These are phyloP conservation scores for Buathra laborator DNA, from an alignment of 2,888 invertebrate genomes.

Conservation along the genomic window DNA sequence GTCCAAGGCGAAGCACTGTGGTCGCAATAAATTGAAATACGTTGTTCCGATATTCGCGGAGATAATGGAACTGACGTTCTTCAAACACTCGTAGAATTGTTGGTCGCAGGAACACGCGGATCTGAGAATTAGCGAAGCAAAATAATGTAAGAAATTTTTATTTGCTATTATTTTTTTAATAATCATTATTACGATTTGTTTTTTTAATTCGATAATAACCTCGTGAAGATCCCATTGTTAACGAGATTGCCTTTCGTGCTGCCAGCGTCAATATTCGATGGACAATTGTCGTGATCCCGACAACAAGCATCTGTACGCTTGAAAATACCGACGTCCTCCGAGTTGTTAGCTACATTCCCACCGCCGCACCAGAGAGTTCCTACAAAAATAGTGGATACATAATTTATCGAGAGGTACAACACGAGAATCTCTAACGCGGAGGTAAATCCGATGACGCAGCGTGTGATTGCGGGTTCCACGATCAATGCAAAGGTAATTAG, in stretches of 20 bases:
- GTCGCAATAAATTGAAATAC: conserved; percentile 91
- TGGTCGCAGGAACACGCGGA: conserved; percentile 91
- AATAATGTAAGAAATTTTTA: neutral
- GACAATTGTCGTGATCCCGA: conserved; percentile 90
- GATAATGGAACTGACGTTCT: conserved; percentile 86
- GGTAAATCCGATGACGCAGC: neutral
- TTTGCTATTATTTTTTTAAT: neutral
- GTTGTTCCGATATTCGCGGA: conserved; percentile 89
- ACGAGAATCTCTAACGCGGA: neutral
- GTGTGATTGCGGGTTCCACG: neutral
- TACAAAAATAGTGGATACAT: conserved; percentile 71
- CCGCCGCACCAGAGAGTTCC: conserved; percentile 93
- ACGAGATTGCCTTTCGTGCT: conserved; percentile 87
- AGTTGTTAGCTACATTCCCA: conserved; percentile 87
- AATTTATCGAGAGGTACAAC: neutral
- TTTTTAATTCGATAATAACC: conserved; percentile 83
- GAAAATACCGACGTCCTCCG: conserved; percentile 89
- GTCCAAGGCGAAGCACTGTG: conserved; percentile 88
- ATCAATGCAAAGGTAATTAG: neutral
- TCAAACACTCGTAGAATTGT: conserved; percentile 89
- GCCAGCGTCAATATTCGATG: conserved; percentile 87
- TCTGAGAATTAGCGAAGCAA: conserved; percentile 81
- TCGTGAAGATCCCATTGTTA: conserved; percentile 89
- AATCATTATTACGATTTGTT: neutral
- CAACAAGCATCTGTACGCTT: conserved; percentile 90